Conservation (phyloP, 2,797 vertebrate genomes). For the Dryobates pubescens region DNA sequence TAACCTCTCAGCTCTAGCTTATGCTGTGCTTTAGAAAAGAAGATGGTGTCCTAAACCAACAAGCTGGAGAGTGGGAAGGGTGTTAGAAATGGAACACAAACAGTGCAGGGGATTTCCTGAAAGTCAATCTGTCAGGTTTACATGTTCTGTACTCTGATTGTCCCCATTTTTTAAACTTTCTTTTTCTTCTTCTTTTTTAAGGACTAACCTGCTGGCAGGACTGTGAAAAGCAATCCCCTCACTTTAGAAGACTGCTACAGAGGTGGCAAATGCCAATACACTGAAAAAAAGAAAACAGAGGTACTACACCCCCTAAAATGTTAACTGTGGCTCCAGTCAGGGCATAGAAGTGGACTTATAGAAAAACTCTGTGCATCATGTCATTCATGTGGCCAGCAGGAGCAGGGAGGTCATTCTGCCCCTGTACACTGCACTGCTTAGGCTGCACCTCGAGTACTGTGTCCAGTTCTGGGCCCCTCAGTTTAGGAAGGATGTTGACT, state of each 20-base stretch:
- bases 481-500: too few relatives aligned
- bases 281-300: not conserved
- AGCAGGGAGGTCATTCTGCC: too few relatives aligned
- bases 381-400: too few relatives aligned
- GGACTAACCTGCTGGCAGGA: not conserved
- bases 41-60: not conserved
- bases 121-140: not conserved
- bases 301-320: not conserved
- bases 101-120: not conserved
- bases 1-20: not conserved
- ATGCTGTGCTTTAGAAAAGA: not conserved
- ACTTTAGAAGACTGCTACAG: not conserved
- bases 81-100: not conserved
- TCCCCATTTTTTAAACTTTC: not conserved
- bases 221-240: not conserved
- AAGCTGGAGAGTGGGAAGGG: not conserved
- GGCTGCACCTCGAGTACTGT: too few relatives aligned
- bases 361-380: not conserved
- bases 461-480: too few relatives aligned
- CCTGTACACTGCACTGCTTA: too few relatives aligned
- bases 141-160: not conserved
- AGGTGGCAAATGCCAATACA: not conserved
- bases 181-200: not conserved
- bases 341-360: not conserved
- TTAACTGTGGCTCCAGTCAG: not conserved